A percentile compares a stretch with the other conserved stretches of the same genome.
phyloP scores from a whole-genome alignment of 1,140 invertebrate genomes.

The Drosophila equinoxialis region DNA sequence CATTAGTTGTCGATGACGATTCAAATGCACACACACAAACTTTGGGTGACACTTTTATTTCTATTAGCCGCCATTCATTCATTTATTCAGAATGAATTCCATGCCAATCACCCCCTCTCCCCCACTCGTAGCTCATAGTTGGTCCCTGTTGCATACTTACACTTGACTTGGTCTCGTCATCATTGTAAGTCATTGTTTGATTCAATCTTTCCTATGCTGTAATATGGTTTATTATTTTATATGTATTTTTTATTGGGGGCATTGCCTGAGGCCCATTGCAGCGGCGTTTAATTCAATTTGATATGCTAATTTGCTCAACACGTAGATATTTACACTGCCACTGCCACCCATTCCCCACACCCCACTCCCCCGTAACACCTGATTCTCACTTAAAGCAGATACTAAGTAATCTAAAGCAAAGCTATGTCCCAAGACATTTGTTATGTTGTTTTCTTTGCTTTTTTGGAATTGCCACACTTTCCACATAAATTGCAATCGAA shows the following conservation, averaged over 20 bases:
- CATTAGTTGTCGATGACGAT: constrained; percentile 8
- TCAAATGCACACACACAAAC: neutral
- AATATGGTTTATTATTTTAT: constrained; percentile 37
- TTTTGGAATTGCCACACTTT: constrained; percentile 43
- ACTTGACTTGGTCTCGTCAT: constrained; percentile 2
- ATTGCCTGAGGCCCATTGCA: constrained; percentile 51
- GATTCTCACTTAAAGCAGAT: constrained; percentile 2
- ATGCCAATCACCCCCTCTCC: too few species aligned
- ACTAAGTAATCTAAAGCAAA: constrained; percentile 9
- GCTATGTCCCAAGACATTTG: constrained; percentile 8
- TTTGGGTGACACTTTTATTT: constrained; percentile 1
- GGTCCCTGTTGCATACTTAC: neutral
- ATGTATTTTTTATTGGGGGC: constrained; percentile 49
- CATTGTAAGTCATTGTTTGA: neutral
- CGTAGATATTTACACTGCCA: neutral
- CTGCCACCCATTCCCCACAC: neutral
- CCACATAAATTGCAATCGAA: constrained; percentile 32
- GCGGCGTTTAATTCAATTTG: constrained; percentile 76
- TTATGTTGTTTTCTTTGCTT: neutral
- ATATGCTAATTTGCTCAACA: constrained; percentile 71
- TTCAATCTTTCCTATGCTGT: constrained; percentile 14
- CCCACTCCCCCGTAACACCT: constrained; percentile 6
- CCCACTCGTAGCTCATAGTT: too few species aligned
- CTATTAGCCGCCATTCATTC: neutral
- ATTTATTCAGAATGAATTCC: neutral